Evolutionary conservation across 1,140 invertebrate genomes (phyloP).

Genomic region (Kradibia gibbosae): DNA sequence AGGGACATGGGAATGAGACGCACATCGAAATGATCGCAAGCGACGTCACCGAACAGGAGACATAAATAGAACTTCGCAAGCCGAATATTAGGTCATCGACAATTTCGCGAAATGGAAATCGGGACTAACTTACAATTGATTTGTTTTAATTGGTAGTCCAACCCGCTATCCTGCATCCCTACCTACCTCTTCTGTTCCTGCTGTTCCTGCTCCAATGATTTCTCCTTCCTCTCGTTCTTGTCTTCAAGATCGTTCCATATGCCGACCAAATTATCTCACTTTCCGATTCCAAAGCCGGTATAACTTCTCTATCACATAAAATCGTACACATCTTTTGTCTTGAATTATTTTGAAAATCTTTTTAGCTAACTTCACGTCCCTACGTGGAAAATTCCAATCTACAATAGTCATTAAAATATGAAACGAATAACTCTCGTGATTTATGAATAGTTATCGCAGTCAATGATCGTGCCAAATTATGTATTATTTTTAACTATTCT

Average conservation of each 20-base stretch:
- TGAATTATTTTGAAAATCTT: too few relatives aligned
- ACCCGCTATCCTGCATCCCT: too few relatives aligned
- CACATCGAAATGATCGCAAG: not conserved
- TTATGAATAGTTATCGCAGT: constrained; percentile 20
- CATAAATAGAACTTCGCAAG: not conserved
- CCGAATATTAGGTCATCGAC: constrained; percentile 8
- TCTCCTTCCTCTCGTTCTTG: constrained; percentile 26
- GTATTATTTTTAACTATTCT: constrained; percentile 39
- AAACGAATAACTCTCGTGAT: constrained; percentile 9
- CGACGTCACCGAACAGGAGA: not conserved
- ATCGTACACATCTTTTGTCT: too few relatives aligned
- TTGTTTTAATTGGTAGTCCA: not conserved
- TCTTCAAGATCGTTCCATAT: too few relatives aligned
- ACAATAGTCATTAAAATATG: not conserved
- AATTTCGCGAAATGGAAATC: constrained; percentile 1
- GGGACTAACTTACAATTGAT: constrained; percentile 13
- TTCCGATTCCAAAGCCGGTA: too few relatives aligned
- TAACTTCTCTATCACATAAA: too few relatives aligned
- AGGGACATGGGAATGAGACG: not conserved
- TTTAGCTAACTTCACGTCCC: constrained; percentile 13
- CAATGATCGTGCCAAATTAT: constrained; percentile 19
- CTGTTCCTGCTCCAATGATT: constrained; percentile 58
- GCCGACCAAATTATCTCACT: too few relatives aligned
- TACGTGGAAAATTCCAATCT: constrained; percentile 42
- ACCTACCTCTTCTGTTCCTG: too few relatives aligned